Base-by-base conservation (phyloP, 2,888 invertebrate species). In the Pteria penguin region DNA sequence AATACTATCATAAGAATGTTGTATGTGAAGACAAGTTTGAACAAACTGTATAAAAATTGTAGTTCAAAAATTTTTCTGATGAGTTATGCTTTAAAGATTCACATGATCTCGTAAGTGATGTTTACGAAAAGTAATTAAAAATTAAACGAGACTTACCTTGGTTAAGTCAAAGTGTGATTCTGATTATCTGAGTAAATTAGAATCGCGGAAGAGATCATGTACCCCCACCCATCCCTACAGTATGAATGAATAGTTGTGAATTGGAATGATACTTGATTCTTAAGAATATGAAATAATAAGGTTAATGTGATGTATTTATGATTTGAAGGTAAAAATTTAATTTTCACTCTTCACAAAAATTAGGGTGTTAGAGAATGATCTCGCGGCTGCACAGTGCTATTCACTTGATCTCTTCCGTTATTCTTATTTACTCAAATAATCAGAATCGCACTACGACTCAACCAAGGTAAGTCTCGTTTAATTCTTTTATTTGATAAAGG, bases 71-170 rank as follows among this genome's bases (percentile, higher is more conserved):
- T 36, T 45, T 32, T 61, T 61, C 52, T 70, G 36, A 31, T 32
- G 36, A 27, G 22, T 52, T 61, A n/a, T 70, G 26, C 61, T 70
- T 61, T 70, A 31, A 70, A 61, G 27, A 58, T 36, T 60, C 69
- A 58, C 45, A 60, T 69, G 54, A 58, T 54, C 24, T 33, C 69
- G 60, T 32, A 69, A 69, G 22, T 69, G 54, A 69, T 69, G 65
- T 76, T 45, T 45, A 45, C 45, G 45, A 45, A 45, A 45, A 45
- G 18, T 45, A 45, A 45, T 45, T 8, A 45, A 45, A 45, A 45
- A 45, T 45, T 45, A 45, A 14, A 45, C 45, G 45, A 45, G 45
- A 45, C 45, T 45, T 45, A 45, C 45, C 8, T 45, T n/a, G n/a
- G 45, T 8, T 45, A 45, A 45, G 45, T 45, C 18, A 18, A 45